These are phyloP conservation scores for Drosophila ironensis DNA, from an alignment of 1,140 invertebrate species.

Conservation along the genomic window DNA sequence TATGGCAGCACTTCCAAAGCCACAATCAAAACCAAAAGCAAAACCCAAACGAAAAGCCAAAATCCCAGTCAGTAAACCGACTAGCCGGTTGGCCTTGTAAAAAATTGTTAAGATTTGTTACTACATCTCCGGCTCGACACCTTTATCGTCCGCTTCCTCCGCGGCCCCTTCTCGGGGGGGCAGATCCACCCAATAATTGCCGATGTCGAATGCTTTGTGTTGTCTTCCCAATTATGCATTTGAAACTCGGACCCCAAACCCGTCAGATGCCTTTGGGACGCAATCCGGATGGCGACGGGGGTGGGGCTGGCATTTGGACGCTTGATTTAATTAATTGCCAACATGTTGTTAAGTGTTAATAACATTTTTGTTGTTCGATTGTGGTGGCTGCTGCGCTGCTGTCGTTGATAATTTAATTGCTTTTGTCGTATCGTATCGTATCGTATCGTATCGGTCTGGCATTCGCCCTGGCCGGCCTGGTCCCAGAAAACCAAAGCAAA, in stretches of 20 bases:
- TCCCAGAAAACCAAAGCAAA: slow-evolving; percentile 10
- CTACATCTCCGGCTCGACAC: slow-evolving; percentile 63
- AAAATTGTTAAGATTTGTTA: slow-evolving; percentile 60
- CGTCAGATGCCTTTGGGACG: slow-evolving; percentile 12
- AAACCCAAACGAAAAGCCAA: slow-evolving; percentile 4
- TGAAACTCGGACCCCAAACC: slow-evolving; percentile 49
- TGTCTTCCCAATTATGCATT: slow-evolving; percentile 50
- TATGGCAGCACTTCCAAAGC: too few relatives aligned
- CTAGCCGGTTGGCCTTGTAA: slow-evolving; percentile 67
- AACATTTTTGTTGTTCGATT: slow-evolving; percentile 48
- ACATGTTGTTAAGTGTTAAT: slow-evolving; percentile 68
- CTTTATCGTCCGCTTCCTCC: slow-evolving; percentile 45
- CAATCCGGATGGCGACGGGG: not conserved
- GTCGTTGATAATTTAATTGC: slow-evolving; percentile 57
- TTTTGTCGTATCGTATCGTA: slow-evolving; percentile 19
- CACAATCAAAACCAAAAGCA: not conserved
- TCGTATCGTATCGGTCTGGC: too few relatives aligned
- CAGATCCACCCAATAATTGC: not conserved
- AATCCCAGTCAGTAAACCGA: slow-evolving; percentile 30
- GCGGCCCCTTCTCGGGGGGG: not conserved
- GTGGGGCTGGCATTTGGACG: slow-evolving; percentile 12
- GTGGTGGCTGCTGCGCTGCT: slow-evolving; percentile 19
- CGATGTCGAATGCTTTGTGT: slow-evolving; percentile 24
- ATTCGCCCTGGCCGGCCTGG: not conserved
- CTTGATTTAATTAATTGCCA: slow-evolving; percentile 69